Evolutionary conservation across 1,140 invertebrate genomes (phyloP).

Genomic region (Octopus bimaculoides): DNA sequence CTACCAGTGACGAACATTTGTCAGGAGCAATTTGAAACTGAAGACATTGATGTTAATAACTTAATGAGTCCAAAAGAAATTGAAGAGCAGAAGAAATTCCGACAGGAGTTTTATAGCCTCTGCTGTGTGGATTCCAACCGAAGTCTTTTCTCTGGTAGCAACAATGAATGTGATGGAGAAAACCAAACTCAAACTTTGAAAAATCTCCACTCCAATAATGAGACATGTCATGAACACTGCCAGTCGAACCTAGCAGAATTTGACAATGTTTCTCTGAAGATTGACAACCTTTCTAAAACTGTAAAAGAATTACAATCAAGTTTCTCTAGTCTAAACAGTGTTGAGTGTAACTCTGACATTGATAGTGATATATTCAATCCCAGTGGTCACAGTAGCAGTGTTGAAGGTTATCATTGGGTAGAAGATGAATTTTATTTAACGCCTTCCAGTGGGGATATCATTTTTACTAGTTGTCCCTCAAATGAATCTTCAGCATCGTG

Average conservation of each 20-base stretch:
- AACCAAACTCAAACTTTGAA: not conserved
- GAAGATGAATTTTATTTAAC: slow-evolving; percentile 12
- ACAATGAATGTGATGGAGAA: slow-evolving; percentile 1
- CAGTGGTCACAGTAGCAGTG: not conserved
- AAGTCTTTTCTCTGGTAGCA: slow-evolving; percentile 8
- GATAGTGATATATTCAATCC: not conserved
- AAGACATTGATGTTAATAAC: not conserved
- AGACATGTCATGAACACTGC: not conserved
- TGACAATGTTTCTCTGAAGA: slow-evolving; percentile 1
- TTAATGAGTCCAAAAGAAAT: not conserved
- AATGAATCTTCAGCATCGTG: not conserved
- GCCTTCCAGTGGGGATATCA: slow-evolving; percentile 6
- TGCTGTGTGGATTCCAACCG: slow-evolving; percentile 8
- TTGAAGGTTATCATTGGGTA: slow-evolving; percentile 11
- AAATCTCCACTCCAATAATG: not conserved
- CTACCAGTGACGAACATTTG: not conserved
- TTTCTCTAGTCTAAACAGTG: slow-evolving; percentile 7
- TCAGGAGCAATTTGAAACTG: not conserved
- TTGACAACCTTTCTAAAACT: not conserved
- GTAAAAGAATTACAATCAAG: not conserved
- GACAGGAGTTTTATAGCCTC: slow-evolving; percentile 5
- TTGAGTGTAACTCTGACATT: slow-evolving; percentile 5
- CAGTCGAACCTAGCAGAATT: not conserved
- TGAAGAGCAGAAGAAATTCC: slow-evolving; percentile 8
- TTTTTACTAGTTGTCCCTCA: not conserved